Conservation (phyloP, 1,140 invertebrate species). For the Penaeus japonicus region DNA sequence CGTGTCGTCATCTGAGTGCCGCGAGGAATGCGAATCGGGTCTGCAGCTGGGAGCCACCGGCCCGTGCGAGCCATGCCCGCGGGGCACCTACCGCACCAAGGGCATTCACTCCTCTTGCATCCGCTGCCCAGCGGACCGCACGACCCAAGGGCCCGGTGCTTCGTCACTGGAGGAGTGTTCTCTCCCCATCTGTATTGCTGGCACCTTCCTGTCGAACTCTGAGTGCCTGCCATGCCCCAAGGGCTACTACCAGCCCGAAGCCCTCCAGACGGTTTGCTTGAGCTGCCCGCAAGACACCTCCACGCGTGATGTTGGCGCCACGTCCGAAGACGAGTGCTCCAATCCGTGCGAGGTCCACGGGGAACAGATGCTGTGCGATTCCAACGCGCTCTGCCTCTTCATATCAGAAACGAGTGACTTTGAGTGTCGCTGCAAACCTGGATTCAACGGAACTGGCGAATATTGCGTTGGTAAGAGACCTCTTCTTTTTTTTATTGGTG, state of each 20-base stretch:
- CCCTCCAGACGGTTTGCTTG: slow-evolving; percentile 87
- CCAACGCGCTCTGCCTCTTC: slow-evolving; percentile 87
- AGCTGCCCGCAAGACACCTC: slow-evolving; percentile 92
- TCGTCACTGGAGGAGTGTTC: slow-evolving; percentile 89
- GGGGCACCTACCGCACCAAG: slow-evolving; percentile 87
- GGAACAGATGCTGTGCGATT: slow-evolving; percentile 84
- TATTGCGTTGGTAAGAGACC: slow-evolving; percentile 68
- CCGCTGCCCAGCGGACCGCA: slow-evolving; percentile 85
- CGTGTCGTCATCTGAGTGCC: slow-evolving; percentile 71
- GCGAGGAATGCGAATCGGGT: slow-evolving; percentile 89
- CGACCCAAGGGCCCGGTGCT: slow-evolving; percentile 84
- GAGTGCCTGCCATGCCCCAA: slow-evolving; percentile 88
- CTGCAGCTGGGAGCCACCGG: slow-evolving; percentile 88
- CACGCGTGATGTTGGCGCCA: slow-evolving; percentile 81
- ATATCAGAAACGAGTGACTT: slow-evolving; percentile 83
- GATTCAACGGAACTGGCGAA: slow-evolving; percentile 88
- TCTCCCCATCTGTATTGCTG: slow-evolving; percentile 83
- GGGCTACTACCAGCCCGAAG: slow-evolving; percentile 90
- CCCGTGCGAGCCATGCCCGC: slow-evolving; percentile 89
- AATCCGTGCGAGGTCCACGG: slow-evolving; percentile 90
- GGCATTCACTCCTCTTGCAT: slow-evolving; percentile 88
- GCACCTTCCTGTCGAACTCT: slow-evolving; percentile 63
- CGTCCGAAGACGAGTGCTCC: slow-evolving; percentile 82
- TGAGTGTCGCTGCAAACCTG: slow-evolving; percentile 92
- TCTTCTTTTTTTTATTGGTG: not conserved